A percentile compares a stretch with the other conserved stretches of the same genome.
Evolutionary conservation across 2,888 invertebrate genomes (phyloP).

Genomic region (Alsophila aescularia): DNA sequence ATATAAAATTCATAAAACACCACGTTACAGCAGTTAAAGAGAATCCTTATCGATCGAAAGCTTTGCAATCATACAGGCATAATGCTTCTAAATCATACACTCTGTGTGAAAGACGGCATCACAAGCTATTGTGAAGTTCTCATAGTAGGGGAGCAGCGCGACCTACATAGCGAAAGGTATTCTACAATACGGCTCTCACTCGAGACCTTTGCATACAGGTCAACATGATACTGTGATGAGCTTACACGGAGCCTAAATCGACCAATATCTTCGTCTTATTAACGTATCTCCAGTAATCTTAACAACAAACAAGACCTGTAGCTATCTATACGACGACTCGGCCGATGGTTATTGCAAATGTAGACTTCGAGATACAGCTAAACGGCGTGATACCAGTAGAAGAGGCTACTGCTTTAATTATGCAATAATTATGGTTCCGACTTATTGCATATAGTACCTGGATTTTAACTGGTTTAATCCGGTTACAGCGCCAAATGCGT

Average conservation of each 20-base stretch:
- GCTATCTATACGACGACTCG: slow-evolving; percentile 27
- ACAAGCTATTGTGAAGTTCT: slow-evolving; percentile 38
- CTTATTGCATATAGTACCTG: background rate
- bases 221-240: slow-evolving; percentile 65
- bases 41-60: slow-evolving; percentile 37
- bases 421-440: background rate
- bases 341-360: slow-evolving; percentile 27
- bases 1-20: slow-evolving; percentile 9
- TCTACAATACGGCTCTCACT: slow-evolving; percentile 54
- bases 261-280: slow-evolving; percentile 42
- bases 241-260: slow-evolving; percentile 53
- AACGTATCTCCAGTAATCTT: slow-evolving; percentile 32
- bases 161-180: slow-evolving; percentile 44
- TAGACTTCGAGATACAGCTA: slow-evolving; percentile 14
- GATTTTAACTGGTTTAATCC: too few species aligned
- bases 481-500: too few species aligned
- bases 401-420: slow-evolving; percentile 5
- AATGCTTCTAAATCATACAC: slow-evolving; percentile 40
- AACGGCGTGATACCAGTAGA: slow-evolving; percentile 6
- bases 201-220: slow-evolving; percentile 67
- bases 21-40: slow-evolving; percentile 23
- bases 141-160: slow-evolving; percentile 35
- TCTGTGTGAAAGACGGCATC: slow-evolving; percentile 37
- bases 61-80: slow-evolving; percentile 38
- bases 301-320: slow-evolving; percentile 36